Evolutionary conservation across 2,797 vertebrate genomes (phyloP), one percentile per base, ranked within the genome.

Genomic region (Pipistrellus kuhlii): DNA sequence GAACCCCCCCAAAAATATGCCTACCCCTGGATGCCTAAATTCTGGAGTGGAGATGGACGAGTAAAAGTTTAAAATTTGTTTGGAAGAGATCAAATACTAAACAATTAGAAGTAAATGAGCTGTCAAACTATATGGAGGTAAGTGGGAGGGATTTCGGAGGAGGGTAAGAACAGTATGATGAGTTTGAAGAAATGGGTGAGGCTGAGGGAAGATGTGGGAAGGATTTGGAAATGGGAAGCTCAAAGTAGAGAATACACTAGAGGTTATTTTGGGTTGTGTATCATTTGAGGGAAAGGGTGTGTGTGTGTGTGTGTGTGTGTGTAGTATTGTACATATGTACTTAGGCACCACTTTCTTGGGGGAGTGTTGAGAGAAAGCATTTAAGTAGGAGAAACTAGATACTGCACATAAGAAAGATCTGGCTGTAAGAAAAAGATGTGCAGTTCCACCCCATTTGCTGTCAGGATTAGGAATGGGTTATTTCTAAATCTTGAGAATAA

Each of bases 11-110:
- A 66, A n/a, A 4, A 25, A 51, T 32, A 75, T 44, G 38, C 17
- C n/a, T 48, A 13, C 27, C 5, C 44, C 51, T 87, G 68, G 57
- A 13, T 30, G 2, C 51, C 35, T 48, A 68, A 69, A 14, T 46
- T 44, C 53, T 86, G 4, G 20, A 12, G 8, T 44, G 15, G 38
- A 25, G 21, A 27, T 72, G 12, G 44, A 83, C 13, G 72, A 84
- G 41, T 11, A 78, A 69, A 76, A 72, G 85, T 69, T 72, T 90
- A 77, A 96, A 94, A 81, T 80, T 59, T 75, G 25, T 7, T 76
- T 48, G 27, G 32, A 87, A 92, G 66, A 75, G 12, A 86, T 2
- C 32, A 91, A 62, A 71, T 46, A 64, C 10, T 12, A n/a, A 48
- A 64, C 25, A 73, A 46, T 51, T 51, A 90, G 51, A 77, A 94